Evolutionary conservation across 1,140 invertebrate genomes (phyloP).

Genomic region (Cataglyphis hispanica): DNA sequence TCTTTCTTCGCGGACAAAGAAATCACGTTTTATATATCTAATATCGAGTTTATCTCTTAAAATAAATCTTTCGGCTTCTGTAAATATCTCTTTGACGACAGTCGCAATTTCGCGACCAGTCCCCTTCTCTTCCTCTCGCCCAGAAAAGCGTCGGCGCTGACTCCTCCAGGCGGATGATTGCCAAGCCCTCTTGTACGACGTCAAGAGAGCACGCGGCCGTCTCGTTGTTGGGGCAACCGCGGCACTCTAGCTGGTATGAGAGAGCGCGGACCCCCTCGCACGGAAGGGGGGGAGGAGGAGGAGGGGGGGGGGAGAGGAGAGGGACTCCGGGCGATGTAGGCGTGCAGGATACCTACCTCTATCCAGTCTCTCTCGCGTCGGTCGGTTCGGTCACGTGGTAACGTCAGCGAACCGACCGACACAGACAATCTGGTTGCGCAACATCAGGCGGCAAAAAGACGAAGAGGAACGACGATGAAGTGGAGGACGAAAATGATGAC

Average conservation of each 20-base stretch:
- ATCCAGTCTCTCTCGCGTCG: constrained; percentile 34
- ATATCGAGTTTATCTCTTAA: not conserved
- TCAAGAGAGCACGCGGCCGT: constrained; percentile 13
- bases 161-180: constrained; percentile 58
- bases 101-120: not conserved
- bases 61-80: not conserved
- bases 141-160: constrained; percentile 35
- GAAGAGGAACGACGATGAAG: not conserved
- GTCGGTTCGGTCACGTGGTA: constrained; percentile 16
- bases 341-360: constrained; percentile 63
- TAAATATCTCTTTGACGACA: not conserved
- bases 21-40: no score
- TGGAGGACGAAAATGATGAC: constrained; percentile 22
- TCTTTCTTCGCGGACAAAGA: no score
- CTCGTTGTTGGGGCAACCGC: constrained; percentile 62
- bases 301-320: no score
- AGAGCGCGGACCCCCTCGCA: constrained; percentile 18
- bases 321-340: constrained; percentile 70
- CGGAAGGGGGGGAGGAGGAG: not conserved
- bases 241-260: constrained; percentile 43
- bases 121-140: not conserved
- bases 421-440: constrained; percentile 63
- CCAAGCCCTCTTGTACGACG: constrained; percentile 69
- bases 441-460: constrained; percentile 31
- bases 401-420: constrained; percentile 29